These are phyloP conservation scores for Xylocopa sonorina DNA, from an alignment of 1,140 invertebrate species.

Conservation along the genomic window DNA sequence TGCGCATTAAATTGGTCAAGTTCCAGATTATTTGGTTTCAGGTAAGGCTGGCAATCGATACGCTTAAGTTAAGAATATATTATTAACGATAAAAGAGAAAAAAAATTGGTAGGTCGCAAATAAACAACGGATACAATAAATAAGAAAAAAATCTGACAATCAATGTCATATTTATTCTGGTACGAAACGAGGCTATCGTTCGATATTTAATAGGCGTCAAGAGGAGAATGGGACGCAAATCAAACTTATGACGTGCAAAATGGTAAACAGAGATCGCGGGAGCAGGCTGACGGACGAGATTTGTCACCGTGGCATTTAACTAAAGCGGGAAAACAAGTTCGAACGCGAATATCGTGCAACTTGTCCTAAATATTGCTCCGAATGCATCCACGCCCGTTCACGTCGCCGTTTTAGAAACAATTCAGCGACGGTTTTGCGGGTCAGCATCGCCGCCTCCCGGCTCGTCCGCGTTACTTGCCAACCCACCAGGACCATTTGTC, in stretches of 20 bases:
- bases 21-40: slow-evolving; percentile 8
- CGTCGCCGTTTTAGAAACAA: slow-evolving; percentile 38
- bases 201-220: too few species aligned
- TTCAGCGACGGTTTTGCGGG: slow-evolving; percentile 8
- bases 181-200: too few species aligned
- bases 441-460: slow-evolving; percentile 8
- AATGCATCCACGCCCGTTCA: background rate
- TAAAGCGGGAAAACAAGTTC: background rate
- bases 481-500: slow-evolving; percentile 53
- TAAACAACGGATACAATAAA: too few species aligned
- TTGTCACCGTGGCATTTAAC: slow-evolving; percentile 24
- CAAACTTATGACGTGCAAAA: background rate
- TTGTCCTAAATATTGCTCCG: slow-evolving; percentile 26
- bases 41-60: background rate
- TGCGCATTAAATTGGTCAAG: background rate
- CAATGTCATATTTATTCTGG: too few species aligned
- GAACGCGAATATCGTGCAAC: background rate
- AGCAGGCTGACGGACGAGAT: slow-evolving; percentile 14
- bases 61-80: background rate
- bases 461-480: slow-evolving; percentile 33
- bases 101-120: too few species aligned
- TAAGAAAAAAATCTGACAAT: too few species aligned
- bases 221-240: too few species aligned
- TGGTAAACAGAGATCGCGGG: background rate
- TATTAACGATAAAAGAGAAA: background rate